Evolutionary conservation across 2,888 invertebrate species (phyloP).

Genomic region (Clivina fossor): DNA sequence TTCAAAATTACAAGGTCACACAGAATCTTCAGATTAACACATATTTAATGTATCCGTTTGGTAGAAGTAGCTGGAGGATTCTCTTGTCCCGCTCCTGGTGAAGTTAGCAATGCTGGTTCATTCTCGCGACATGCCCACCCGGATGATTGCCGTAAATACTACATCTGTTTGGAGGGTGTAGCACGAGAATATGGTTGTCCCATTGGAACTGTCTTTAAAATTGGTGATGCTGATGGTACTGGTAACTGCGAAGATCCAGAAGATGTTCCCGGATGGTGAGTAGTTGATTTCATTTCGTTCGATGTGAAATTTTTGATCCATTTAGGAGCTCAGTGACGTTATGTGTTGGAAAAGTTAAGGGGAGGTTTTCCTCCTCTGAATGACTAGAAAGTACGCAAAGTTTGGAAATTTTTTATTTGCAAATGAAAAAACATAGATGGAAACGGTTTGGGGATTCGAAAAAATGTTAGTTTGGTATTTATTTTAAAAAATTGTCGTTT

Average conservation of each 20-base stretch:
- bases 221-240: conserved; percentile 85
- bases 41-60: conserved; percentile 41
- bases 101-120: conserved; percentile 79
- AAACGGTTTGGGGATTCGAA: too few species aligned
- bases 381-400: too few species aligned
- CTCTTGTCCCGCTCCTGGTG: conserved; percentile 80
- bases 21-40: background rate
- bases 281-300: too few species aligned
- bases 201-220: conserved; percentile 94
- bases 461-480: too few species aligned
- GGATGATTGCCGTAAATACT: conserved; percentile 92
- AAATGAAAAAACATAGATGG: too few species aligned
- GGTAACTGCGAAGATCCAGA: conserved; percentile 95
- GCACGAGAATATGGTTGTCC: conserved; percentile 95
- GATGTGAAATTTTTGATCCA: too few species aligned
- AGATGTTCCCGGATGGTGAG: conserved; percentile 95
- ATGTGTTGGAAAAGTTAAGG: too few species aligned
- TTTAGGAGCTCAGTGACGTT: too few species aligned
- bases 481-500: too few species aligned
- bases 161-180: conserved; percentile 88
- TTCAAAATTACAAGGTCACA: too few species aligned
- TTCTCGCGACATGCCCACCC: conserved; percentile 95
- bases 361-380: too few species aligned
- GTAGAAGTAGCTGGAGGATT: conserved; percentile 91
- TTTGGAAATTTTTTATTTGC: too few species aligned